Evolutionary conservation across 92 coral and sea anemone species (phyloP).

Genomic region (Epizoanthus stellaris): DNA sequence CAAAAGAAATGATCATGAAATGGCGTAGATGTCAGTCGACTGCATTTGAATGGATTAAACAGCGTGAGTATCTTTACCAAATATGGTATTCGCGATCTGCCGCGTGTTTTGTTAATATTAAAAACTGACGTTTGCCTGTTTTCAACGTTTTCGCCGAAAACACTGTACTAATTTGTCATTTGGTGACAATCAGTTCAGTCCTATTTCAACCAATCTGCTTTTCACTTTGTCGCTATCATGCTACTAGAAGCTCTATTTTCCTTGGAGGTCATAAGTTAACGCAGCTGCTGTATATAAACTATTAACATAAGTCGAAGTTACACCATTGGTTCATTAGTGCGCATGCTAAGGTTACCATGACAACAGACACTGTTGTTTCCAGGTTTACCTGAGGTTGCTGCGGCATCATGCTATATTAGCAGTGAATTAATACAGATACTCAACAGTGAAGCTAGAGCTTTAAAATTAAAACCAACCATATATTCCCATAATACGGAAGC

Average conservation of each 20-base stretch:
- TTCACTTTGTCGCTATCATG: no score
- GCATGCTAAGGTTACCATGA: slow-evolving; percentile 15
- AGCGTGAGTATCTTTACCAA: neutral
- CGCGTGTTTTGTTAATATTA: neutral
- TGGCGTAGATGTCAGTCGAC: neutral
- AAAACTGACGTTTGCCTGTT: neutral
- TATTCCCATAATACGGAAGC: no score
- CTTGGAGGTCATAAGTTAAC: no score
- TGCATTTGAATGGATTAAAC: neutral
- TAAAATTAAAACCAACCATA: no score
- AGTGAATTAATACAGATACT: neutral
- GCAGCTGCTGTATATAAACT: no score
- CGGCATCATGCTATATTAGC: neutral
- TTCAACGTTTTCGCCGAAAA: neutral
- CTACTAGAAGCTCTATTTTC: no score
- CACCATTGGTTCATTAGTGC: neutral
- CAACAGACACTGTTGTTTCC: neutral
- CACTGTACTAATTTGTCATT: neutral
- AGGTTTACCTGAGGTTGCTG: no score
- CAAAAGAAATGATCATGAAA: neutral
- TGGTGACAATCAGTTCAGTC: no score
- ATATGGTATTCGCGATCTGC: neutral
- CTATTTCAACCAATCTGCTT: no score
- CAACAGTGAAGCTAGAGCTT: slow-evolving; percentile 4
- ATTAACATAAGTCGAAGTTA: no score